These are phyloP conservation scores for Sander lucioperca DNA, from an alignment of 2,113 vertebrate species.

Conservation along the genomic window DNA sequence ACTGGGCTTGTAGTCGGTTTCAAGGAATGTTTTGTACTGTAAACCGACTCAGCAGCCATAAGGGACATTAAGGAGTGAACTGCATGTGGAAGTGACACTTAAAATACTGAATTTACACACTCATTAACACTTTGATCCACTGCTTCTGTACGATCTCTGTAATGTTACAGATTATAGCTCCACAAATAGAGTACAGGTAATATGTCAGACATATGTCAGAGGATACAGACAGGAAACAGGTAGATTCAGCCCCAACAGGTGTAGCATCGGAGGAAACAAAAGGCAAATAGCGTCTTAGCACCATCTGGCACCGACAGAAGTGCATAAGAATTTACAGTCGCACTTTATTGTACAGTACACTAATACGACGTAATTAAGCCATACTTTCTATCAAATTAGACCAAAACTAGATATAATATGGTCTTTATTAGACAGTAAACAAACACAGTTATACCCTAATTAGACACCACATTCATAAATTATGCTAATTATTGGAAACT, in stretches of 20 bases:
- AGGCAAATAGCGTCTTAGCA: constrained; percentile 54
- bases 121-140: constrained; percentile 1
- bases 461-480: too few relatives aligned
- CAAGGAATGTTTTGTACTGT: not conserved
- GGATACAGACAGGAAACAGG: constrained; percentile 42
- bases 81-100: not conserved
- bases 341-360: too few relatives aligned
- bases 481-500: too few relatives aligned
- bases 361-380: too few relatives aligned
- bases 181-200: not conserved
- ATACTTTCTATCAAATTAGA: too few relatives aligned
- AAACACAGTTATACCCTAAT: too few relatives aligned
- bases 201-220: constrained; percentile 25
- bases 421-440: too few relatives aligned
- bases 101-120: not conserved
- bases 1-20: not conserved
- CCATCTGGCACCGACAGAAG: constrained; percentile 61
- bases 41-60: not conserved
- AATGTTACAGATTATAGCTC: not conserved
- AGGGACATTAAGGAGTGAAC: not conserved
- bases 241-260: constrained; percentile 51
- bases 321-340: not conserved
- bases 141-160: not conserved
- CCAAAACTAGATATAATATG: too few relatives aligned
- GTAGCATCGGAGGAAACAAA: constrained; percentile 60